Evolutionary conservation across 1,140 invertebrate genomes (phyloP).

Genomic region (Telenomus remus): DNA sequence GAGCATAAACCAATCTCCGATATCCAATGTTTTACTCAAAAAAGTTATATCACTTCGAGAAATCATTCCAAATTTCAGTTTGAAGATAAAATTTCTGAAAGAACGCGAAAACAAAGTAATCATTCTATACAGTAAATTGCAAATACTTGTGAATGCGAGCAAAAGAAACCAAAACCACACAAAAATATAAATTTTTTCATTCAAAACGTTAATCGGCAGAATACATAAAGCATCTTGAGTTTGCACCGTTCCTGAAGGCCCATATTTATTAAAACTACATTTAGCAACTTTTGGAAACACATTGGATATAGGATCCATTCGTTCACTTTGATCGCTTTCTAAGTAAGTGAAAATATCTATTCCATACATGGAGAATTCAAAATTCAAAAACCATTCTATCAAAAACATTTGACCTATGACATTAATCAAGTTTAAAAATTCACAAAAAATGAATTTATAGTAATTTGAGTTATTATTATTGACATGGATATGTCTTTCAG

Average conservation of each 20-base stretch:
- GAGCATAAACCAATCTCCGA: background rate
- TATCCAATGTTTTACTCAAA: background rate
- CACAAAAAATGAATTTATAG: too few species aligned
- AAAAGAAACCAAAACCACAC: background rate
- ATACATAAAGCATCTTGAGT: background rate
- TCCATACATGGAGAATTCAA: too few species aligned
- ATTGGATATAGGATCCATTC: background rate
- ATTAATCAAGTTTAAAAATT: too few species aligned
- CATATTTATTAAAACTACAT: background rate
- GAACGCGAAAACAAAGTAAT: background rate
- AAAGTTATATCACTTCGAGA: background rate
- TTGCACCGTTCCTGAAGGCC: background rate
- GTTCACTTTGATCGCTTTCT: background rate
- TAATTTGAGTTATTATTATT: too few species aligned
- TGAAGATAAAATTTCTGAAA: background rate
- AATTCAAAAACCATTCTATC: too few species aligned
- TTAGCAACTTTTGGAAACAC: background rate
- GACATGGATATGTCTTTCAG: too few species aligned
- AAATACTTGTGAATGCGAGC: background rate
- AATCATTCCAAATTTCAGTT: background rate
- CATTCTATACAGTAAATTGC: background rate
- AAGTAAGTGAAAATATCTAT: background rate
- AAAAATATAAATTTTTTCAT: background rate
- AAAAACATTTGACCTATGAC: too few species aligned
- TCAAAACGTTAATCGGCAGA: background rate